Conservation (phyloP, 2,888 invertebrate genomes). For the Trichopria drosophilae region DNA sequence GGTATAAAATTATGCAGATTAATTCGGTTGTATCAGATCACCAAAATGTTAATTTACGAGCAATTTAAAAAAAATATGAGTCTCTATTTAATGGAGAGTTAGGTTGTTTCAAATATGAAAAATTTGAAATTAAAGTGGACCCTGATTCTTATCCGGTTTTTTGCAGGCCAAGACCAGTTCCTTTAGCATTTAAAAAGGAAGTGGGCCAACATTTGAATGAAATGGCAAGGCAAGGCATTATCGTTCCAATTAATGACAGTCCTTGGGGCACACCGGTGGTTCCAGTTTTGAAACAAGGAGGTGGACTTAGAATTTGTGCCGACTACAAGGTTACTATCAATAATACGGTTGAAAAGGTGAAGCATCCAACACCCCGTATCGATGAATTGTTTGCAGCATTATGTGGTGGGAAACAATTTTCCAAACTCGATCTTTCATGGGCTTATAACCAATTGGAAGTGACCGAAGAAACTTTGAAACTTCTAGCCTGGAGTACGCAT, state of each 20-base stretch:
- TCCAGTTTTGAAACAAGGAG: slow-evolving; percentile 29
- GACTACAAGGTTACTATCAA: slow-evolving; percentile 43
- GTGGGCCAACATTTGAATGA: slow-evolving; percentile 19
- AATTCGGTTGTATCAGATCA: too few species aligned
- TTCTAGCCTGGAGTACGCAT: slow-evolving; percentile 42
- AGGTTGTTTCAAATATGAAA: slow-evolving; percentile 21
- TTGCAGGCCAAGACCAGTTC: slow-evolving; percentile 23
- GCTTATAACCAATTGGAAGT: slow-evolving; percentile 48
- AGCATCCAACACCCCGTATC: slow-evolving; percentile 42
- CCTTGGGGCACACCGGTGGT: slow-evolving; percentile 34
- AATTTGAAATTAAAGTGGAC: slow-evolving; percentile 22
- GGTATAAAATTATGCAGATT: too few species aligned
- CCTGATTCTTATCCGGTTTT: slow-evolving; percentile 20
- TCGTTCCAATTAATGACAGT: slow-evolving; percentile 7
- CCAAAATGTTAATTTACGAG: too few species aligned
- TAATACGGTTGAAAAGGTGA: slow-evolving; percentile 35
- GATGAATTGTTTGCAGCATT: slow-evolving; percentile 39
- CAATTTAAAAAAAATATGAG: slow-evolving; percentile 16
- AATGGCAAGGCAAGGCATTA: slow-evolving; percentile 19
- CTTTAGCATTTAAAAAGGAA: slow-evolving; percentile 26
- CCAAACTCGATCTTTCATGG: slow-evolving; percentile 41
- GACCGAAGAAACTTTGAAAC: slow-evolving; percentile 38
- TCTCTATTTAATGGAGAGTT: slow-evolving; percentile 19
- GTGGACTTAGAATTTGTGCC: slow-evolving; percentile 32
- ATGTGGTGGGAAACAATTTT: slow-evolving; percentile 21